Evolutionary conservation across 2,113 vertebrate genomes (phyloP), one percentile per base, ranked within the genome.

Genomic region (Hyla sarda): DNA sequence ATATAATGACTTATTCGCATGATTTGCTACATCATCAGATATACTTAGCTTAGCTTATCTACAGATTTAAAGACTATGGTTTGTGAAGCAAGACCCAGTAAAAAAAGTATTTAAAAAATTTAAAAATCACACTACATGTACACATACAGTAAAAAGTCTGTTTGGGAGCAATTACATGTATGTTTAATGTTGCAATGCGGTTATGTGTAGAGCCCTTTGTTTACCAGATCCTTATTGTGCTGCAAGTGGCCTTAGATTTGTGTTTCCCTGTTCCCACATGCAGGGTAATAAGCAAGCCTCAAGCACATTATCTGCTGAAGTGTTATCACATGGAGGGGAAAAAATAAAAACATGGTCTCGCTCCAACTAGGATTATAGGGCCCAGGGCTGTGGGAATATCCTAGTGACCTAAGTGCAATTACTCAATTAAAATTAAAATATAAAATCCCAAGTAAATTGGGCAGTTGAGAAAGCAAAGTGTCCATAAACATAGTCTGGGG

Each of bases 181-280:
- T 23, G 32, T 69, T 67, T 75, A 45, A 74, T 72, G 71, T 84
- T 56, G 47, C 16, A 75, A 84, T 74, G 82, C 23, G 48, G 5
- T 5, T 41, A 76, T 80, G 67, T 54, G 81, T 71, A 80, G 50
- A 86, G 84, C 84, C 84, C 84, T 86, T 86, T 80, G 32, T 71
- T 77, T 45, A 79, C 11, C 10, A 71, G 62, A 80, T 86, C 62
- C 65, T 60, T 69, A 52, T 79, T 79, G 48, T 80, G 62, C 47
- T 47, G 76, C 32, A 58, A 32, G 76, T 72, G 76, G 62, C 82
- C 65, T 69, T 34, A 85, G 14, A 25, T 78, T 78, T 85, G 21
- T 62, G 12, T 48, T 28, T 37, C 73, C 74, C 60, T 79, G 21
- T 34, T 67, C 41, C 73, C 75, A 54, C 45, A 56, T 50, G 60